phyloP scores from a whole-genome alignment of 2,797 vertebrate species.

The Chaenodraco wilsoni region DNA sequence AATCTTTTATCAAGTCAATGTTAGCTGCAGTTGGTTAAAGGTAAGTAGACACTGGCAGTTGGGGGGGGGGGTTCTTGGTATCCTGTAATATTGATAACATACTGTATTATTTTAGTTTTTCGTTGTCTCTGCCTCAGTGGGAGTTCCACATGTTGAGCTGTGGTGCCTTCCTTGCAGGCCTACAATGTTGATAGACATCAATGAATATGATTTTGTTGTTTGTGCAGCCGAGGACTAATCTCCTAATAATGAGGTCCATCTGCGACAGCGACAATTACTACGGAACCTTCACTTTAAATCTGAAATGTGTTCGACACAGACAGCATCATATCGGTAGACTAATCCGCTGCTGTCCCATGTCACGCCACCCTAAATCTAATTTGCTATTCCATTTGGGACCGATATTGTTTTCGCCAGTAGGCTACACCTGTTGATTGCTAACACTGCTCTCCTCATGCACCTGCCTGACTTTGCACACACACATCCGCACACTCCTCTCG shows the following conservation, averaged over 20 bases:
- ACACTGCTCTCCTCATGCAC: constrained; percentile 47
- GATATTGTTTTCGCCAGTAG: constrained; percentile 53
- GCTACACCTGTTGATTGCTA: constrained; percentile 77
- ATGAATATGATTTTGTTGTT: constrained; percentile 46
- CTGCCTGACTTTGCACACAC: constrained; percentile 5
- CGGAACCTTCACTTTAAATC: constrained; percentile 65
- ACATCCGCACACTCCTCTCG: constrained; percentile 14
- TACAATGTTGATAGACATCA: constrained; percentile 53
- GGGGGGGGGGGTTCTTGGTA: constrained; percentile 31
- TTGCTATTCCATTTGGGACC: constrained; percentile 65
- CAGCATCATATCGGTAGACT: constrained; percentile 56
- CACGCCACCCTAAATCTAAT: constrained; percentile 68
- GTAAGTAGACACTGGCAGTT: constrained; percentile 23
- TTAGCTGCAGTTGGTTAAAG: constrained; percentile 49
- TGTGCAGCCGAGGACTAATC: constrained; percentile 64
- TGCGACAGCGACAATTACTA: constrained; percentile 60
- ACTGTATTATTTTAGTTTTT: constrained; percentile 47
- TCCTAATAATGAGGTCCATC: constrained; percentile 76
- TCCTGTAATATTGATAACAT: constrained; percentile 58
- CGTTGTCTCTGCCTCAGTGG: constrained; percentile 12
- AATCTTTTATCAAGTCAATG: constrained; percentile 64
- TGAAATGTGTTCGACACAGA: constrained; percentile 58
- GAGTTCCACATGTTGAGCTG: constrained; percentile 39
- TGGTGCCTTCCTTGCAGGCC: constrained; percentile 29
- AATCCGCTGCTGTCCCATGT: constrained; percentile 63